Conservation (phyloP, 2,113 vertebrate species). For the Oreotrochilus melanogaster region DNA sequence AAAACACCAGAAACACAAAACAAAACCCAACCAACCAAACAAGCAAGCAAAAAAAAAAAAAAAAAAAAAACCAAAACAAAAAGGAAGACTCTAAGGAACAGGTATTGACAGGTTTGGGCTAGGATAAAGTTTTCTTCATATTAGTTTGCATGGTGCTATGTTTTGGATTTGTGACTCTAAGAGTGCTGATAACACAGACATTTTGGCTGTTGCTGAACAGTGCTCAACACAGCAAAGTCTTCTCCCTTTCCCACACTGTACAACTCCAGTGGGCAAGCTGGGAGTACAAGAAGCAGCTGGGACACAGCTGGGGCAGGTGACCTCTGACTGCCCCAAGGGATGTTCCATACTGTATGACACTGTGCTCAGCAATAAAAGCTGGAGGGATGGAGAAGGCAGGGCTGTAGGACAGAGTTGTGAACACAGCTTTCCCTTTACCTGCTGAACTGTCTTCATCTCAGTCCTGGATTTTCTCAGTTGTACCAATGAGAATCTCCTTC, state of each 20-base stretch:
- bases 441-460: not conserved
- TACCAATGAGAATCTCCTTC: not conserved
- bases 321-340: too few relatives aligned
- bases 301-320: accelerated
- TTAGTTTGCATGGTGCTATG: too few relatives aligned
- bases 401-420: not conserved
- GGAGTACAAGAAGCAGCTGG: not conserved
- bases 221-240: not conserved
- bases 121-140: not conserved
- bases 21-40: too few relatives aligned
- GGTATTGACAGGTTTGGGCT: not conserved
- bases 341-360: too few relatives aligned
- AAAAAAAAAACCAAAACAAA: too few relatives aligned
- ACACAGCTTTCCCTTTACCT: not conserved
- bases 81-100: too few relatives aligned
- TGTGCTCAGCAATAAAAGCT: not conserved
- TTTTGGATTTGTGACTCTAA: not conserved
- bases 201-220: not conserved
- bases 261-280: not conserved
- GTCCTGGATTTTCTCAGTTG: not conserved
- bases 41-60: too few relatives aligned
- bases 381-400: not conserved
- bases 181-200: not conserved
- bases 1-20: too few relatives aligned
- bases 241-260: accelerated